Evolutionary conservation across 2,888 invertebrate species (phyloP).

Genomic region (Ornithoptera priamus): DNA sequence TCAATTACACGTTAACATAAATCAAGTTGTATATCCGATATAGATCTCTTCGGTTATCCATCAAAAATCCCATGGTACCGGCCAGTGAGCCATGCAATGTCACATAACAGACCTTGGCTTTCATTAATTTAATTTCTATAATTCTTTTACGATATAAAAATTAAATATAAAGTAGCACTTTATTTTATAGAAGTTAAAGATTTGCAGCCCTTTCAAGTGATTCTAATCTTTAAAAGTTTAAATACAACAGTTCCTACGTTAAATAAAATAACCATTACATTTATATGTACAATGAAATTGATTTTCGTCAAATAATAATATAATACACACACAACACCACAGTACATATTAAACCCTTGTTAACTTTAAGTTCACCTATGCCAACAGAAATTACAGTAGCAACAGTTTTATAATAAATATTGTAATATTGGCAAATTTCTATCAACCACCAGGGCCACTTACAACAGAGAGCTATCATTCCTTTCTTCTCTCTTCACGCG

Average conservation of each 20-base stretch:
- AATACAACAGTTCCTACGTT: neutral
- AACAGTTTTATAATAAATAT: too few relatives aligned
- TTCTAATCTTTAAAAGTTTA: neutral
- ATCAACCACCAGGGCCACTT: neutral
- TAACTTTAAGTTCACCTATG: too few relatives aligned
- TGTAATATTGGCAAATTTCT: too few relatives aligned
- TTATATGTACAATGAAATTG: too few relatives aligned
- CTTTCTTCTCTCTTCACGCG: neutral
- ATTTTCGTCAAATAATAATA: too few relatives aligned
- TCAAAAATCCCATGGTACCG: constrained; percentile 34
- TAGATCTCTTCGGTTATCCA: constrained; percentile 33
- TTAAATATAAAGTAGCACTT: neutral
- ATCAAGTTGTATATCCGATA: constrained; percentile 28
- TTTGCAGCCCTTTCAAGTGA: neutral
- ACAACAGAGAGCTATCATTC: neutral
- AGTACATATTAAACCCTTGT: too few relatives aligned
- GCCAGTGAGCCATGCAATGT: constrained; percentile 46
- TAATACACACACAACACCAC: too few relatives aligned
- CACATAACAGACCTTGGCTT: constrained; percentile 56
- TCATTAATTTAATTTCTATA: constrained; percentile 54
- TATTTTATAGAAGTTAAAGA: neutral
- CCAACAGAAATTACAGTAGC: too few relatives aligned
- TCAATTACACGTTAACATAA: constrained; percentile 29
- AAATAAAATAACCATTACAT: too few relatives aligned
- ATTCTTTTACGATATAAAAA: constrained; percentile 1